Conservation (phyloP, 2,797 vertebrate species). For the Austrolebias charrua region DNA sequence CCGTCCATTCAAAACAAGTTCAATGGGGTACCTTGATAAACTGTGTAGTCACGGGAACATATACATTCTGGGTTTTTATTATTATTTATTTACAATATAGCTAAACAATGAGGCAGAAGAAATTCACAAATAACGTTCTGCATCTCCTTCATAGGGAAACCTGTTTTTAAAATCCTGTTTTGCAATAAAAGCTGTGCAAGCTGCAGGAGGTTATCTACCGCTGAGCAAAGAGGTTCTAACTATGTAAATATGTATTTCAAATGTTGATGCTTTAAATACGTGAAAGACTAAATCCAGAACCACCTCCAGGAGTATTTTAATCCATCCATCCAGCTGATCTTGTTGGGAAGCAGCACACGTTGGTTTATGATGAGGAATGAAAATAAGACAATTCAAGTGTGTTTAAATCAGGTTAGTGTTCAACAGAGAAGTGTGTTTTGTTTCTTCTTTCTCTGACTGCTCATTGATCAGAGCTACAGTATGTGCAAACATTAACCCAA, state of each 20-base stretch:
- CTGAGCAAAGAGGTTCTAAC: background rate
- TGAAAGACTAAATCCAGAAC: slow-evolving; percentile 20
- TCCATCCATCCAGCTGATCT: slow-evolving; percentile 5
- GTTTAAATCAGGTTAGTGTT: slow-evolving; percentile 7
- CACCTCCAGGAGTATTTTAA: slow-evolving; percentile 28
- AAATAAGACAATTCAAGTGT: slow-evolving; percentile 7
- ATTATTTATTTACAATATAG: too few relatives aligned
- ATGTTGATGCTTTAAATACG: slow-evolving; percentile 11
- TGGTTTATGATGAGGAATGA: background rate
- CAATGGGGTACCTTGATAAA: too few relatives aligned
- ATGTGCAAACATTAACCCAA: slow-evolving; percentile 21
- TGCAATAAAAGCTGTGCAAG: background rate
- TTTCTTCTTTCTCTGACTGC: slow-evolving; percentile 1
- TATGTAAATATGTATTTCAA: slow-evolving; percentile 1
- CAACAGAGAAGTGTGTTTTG: background rate
- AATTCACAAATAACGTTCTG: too few relatives aligned
- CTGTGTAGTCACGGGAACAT: too few relatives aligned
- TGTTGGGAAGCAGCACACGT: background rate
- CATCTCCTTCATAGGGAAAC: background rate
- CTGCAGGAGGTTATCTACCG: background rate
- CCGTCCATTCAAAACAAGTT: too few relatives aligned
- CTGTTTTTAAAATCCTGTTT: background rate
- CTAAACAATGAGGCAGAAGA: too few relatives aligned
- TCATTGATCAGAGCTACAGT: slow-evolving; percentile 36
- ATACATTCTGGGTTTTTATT: too few relatives aligned